Evolutionary conservation across 2,888 invertebrate species (phyloP), one percentile per base, ranked within the genome.

Genomic region (Dicranocentrus wangi): DNA sequence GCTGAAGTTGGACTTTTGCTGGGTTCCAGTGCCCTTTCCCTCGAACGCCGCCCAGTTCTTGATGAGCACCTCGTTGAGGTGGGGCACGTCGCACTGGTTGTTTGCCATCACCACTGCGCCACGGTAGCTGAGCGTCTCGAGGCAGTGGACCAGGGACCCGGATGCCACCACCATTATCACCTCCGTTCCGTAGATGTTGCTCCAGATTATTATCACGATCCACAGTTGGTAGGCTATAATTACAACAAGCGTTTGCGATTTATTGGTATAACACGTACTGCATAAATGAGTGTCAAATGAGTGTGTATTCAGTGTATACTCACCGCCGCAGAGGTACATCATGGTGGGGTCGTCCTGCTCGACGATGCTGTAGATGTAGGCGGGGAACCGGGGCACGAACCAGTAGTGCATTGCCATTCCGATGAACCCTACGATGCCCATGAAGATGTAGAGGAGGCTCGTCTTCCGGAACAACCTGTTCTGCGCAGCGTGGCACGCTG

Each of bases 71-170:
- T 86, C 85, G 72, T 86, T 85, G 21, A 86, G 65, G 47, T 85
- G 83, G 0, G 86, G 86, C 0, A 85, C 83, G 68, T 86, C 86
- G 68, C 86, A 86, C 68, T 86, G 86, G 25, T 82, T 82, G 80
- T 86, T 83, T n/a, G 86, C 85, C 86, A 86, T 85, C 28, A 86
- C 86, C 3, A 86, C 86, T n/a, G 86, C 83, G 19, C 86, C 86
- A 0, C 85, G 79, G 79, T 84, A 86, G 58, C 80, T 78, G n/a
- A 86, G 79, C 0, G 84, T 86, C 68, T 86, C 86, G 27, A 86
- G 76, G 58, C 86, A 86, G 66, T 86, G 86, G 53, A 83, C 83
- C 8, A 86, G 47, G 7, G 82, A 82, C 0, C 85, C 86, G 1
- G 85, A 83, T 8, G 82, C 81, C 0, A 86, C 79, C 39, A 86